Evolutionary conservation across 2,797 vertebrate genomes (phyloP).

Genomic region (Crenuchus spilurus): DNA sequence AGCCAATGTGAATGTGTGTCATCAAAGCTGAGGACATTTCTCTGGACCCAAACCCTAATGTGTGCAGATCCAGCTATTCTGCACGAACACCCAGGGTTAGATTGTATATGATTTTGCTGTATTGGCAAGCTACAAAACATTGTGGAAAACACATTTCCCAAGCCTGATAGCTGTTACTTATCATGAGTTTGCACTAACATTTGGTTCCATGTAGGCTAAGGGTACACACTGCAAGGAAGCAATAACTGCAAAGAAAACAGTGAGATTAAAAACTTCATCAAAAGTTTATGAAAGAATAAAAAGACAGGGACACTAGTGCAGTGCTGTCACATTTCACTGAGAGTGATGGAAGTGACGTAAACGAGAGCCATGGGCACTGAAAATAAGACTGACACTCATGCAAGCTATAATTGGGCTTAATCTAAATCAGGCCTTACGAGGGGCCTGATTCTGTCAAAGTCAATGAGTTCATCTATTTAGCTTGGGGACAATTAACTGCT

Average conservation of each 20-base stretch:
- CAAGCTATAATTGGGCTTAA: constrained; percentile 21
- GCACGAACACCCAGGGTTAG: constrained; percentile 5
- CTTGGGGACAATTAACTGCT: constrained; percentile 32
- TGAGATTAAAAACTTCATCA: not conserved
- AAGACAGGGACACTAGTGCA: not conserved
- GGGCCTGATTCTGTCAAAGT: constrained; percentile 26
- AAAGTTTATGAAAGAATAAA: not conserved
- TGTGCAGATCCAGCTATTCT: constrained; percentile 34
- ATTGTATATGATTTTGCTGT: constrained; percentile 33
- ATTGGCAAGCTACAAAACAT: constrained; percentile 8
- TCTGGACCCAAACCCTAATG: constrained; percentile 8
- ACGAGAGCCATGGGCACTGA: not conserved
- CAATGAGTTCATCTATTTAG: constrained; percentile 55
- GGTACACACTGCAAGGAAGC: not conserved
- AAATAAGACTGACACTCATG: not conserved
- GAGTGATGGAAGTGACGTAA: constrained; percentile 26
- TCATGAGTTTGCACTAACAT: constrained; percentile 18
- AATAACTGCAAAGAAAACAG: not conserved
- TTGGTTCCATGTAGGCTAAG: not conserved
- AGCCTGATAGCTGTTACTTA: constrained; percentile 24
- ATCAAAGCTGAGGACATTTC: constrained; percentile 39
- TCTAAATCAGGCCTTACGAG: constrained; percentile 25
- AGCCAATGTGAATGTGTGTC: constrained; percentile 47
- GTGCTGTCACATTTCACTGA: not conserved
- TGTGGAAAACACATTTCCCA: constrained; percentile 24